A percentile compares a stretch with the other conserved stretches of the same genome.
Evolutionary conservation across 1,140 invertebrate species (phyloP).

Genomic region (Phortica variegata): DNA sequence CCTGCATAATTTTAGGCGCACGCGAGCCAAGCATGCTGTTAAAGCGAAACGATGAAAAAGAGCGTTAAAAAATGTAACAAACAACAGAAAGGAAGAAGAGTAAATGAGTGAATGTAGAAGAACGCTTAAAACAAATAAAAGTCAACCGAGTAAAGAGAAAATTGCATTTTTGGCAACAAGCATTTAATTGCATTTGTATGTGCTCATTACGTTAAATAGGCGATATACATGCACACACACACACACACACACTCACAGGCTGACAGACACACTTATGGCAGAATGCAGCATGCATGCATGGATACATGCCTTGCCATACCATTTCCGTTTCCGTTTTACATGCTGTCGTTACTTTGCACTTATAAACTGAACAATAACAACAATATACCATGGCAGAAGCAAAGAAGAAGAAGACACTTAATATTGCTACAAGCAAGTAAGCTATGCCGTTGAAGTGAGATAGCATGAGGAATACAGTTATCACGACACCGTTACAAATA

Average conservation of each 20-base stretch:
- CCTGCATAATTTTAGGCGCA: conserved; percentile 24
- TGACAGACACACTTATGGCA: too few species aligned
- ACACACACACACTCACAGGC: neutral
- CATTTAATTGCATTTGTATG: conserved; percentile 53
- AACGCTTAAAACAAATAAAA: conserved; percentile 4
- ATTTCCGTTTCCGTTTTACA: neutral
- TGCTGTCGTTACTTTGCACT: too few species aligned
- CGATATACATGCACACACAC: neutral
- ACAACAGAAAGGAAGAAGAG: neutral
- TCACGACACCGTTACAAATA: too few species aligned
- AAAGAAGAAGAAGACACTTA: too few species aligned
- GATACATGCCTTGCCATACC: neutral
- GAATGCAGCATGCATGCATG: neutral
- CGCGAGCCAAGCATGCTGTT: conserved; percentile 3
- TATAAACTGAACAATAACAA: too few species aligned
- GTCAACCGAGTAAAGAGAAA: conserved; percentile 14
- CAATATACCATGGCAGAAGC: too few species aligned
- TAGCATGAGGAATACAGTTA: too few species aligned
- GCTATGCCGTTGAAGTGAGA: too few species aligned
- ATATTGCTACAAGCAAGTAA: too few species aligned
- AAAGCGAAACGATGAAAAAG: too few species aligned
- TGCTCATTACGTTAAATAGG: conserved; percentile 50
- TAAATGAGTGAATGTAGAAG: neutral
- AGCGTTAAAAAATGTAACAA: conserved; percentile 6
- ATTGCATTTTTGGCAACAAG: conserved; percentile 50